Evolutionary conservation across 1,140 invertebrate species (phyloP).

Genomic region (Panulirus ornatus): DNA sequence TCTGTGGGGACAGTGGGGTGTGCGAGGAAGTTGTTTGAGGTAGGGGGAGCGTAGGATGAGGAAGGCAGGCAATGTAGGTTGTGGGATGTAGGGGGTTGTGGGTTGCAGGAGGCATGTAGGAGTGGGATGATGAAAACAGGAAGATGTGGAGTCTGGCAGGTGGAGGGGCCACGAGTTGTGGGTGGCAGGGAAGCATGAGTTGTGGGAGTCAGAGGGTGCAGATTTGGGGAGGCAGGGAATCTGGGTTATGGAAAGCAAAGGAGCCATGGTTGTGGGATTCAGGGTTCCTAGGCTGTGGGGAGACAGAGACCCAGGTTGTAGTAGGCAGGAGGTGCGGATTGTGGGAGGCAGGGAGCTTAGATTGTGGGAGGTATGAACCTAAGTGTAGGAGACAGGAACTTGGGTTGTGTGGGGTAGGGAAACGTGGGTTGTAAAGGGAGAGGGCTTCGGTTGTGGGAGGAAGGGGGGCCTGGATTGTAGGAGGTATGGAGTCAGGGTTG

Average conservation of each 20-base stretch:
- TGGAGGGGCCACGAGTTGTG: too few relatives aligned
- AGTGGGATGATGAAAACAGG: not conserved
- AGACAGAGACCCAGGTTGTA: not conserved
- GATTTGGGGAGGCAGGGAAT: not conserved
- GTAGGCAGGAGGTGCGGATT: not conserved
- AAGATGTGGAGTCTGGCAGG: too few relatives aligned
- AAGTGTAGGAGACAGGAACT: not conserved
- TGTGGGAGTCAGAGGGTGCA: too few relatives aligned
- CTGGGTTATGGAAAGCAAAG: not conserved
- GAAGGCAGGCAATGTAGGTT: not conserved
- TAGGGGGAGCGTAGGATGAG: not conserved
- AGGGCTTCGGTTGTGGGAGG: too few relatives aligned
- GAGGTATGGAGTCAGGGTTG: not conserved
- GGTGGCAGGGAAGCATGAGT: too few relatives aligned
- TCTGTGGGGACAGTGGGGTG: not conserved
- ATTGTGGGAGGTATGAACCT: not conserved
- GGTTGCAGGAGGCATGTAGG: not conserved
- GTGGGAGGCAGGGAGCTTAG: not conserved
- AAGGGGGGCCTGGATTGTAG: not conserved
- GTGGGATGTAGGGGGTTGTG: not conserved
- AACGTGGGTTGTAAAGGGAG: too few relatives aligned
- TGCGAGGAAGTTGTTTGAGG: not conserved
- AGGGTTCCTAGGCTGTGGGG: not conserved
- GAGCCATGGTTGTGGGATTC: not conserved
- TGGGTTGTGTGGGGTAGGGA: not conserved